Base-by-base conservation (phyloP, 35 echinoderm and acorn worm species). In the Antedon bifida region DNA sequence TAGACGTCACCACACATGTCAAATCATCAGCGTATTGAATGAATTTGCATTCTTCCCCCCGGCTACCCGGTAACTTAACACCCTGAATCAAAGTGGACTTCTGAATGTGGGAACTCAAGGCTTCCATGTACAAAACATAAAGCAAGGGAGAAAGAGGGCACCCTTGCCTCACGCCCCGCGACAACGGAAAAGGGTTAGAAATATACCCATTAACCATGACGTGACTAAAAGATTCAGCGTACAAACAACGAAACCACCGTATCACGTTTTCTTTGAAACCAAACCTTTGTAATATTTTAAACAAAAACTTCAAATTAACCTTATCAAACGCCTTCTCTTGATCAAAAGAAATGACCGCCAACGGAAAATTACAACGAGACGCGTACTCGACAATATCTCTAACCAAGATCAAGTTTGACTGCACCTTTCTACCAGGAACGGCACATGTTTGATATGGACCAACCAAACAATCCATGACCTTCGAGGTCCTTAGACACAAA, bases 21-120 rank as follows among this genome's bases (percentile, higher is more conserved):
- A 73, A 36, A 56, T 88, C 86, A 78, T 88, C 86, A 4, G 86
- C 80, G 35, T 88, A 88, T 81, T 88, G 86, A 0, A 88, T n/a
- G 0, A 83, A 64, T 30, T 88, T 83, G 14, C 81, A 73, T 1
- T 30, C 32, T 14, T n/a, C 55, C 3, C 74, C 74, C 0, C 29
- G 30, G 76, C 36, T 33, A 4, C 86, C 80, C 26, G 81, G 86
- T 12, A 87, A 35, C 5, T 19, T 34, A 17, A 87, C 32, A 29
- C 86, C 86, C 28, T 55, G 30, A 35, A 88, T 88, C 0, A 34
- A 26, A 16, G 14, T 11, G 0, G 86, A 81, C 36, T 88, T 81
- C n/a, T n/a, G n/a, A n/a, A n/a, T n/a, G n/a, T n/a, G n/a, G n/a
- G n/a, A n/a, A n/a, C n/a, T n/a, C n/a, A n/a, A n/a, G n/a, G n/a